Evolutionary conservation across 2,888 invertebrate genomes (phyloP), one percentile per base, ranked within the genome.

Genomic region (Apodemia duryi): DNA sequence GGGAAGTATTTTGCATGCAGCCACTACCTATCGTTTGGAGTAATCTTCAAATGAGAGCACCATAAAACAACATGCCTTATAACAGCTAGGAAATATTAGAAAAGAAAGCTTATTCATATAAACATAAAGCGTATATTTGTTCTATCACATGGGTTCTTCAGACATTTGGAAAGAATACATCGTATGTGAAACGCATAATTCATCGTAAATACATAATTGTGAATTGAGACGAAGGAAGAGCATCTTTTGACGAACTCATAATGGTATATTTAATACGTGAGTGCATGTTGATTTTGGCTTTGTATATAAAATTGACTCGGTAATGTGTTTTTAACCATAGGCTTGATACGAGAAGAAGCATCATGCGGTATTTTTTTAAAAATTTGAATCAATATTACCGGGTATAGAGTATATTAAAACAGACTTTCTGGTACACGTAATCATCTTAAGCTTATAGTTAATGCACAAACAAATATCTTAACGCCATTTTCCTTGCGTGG

Each of bases 1-100:
- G 81, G 89, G 88, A 90, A 91, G 88, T 88, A 84, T 86, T 91
- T 88, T 88, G 88, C 90, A 90, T 91, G 85, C 85, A 78, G 79
- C 83, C 77, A 82, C 84, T 79, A 86, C 81, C 82, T 86, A 90
- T 90, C 90, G 89, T 86, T 84, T 83, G 81, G 82, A 84, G 85
- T 83, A 84, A 90, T 91, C 91, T 85, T 78, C 73, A 86, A 89
- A 89, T 79, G 81, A 65, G 65, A 63, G 66, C 65, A 28, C 65
- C 28, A 63, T 51, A 62, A 63, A 67, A 35, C 21, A n/a, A 57
- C 63, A 66, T 61, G 65, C 52, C 62, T 3, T 66, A 70, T 41
- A 43, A 52, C 52, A 32, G 28, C 51, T 61, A 63, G 51, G 9
- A 54, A 28, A 52, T 10, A 38, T 10, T 28, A 6, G 61, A 29